Percentiles rank a stretch among this genome's conserved stretches.
phyloP scores from a whole-genome alignment of 2,888 invertebrate species.

The Platycheirus albimanus region DNA sequence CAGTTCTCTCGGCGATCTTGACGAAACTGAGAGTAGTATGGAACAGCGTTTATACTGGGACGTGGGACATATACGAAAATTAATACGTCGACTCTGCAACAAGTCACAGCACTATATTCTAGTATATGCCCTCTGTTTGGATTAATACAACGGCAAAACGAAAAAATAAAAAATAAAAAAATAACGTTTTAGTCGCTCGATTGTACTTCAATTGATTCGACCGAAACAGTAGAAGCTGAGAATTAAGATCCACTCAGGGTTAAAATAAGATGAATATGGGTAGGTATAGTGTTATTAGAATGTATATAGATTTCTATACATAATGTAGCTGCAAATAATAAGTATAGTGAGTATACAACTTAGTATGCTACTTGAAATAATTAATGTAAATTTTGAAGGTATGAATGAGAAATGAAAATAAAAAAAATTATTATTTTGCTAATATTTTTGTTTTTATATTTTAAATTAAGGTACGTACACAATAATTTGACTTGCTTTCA shows the following conservation, averaged over 20 bases:
- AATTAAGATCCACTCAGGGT: slow-evolving; percentile 37
- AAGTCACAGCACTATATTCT: slow-evolving; percentile 71
- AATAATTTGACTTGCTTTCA: too few species aligned
- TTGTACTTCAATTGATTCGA: slow-evolving; percentile 73
- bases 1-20: slow-evolving; percentile 69
- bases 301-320: too few species aligned
- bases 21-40: slow-evolving; percentile 68
- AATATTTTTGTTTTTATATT: too few species aligned
- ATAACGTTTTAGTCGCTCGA: slow-evolving; percentile 65
- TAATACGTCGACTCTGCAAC: slow-evolving; percentile 68
- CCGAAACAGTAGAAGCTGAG: slow-evolving; percentile 64
- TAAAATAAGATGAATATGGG: slow-evolving; percentile 10
- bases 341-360: too few species aligned
- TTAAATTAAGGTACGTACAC: too few species aligned
- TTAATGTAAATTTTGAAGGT: too few species aligned
- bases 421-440: too few species aligned
- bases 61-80: slow-evolving; percentile 58
- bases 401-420: too few species aligned
- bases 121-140: slow-evolving; percentile 67
- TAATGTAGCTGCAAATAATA: too few species aligned
- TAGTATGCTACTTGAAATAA: too few species aligned
- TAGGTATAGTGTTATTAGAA: too few species aligned
- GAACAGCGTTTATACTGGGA: slow-evolving; percentile 50
- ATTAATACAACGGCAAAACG: slow-evolving; percentile 68
- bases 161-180: slow-evolving; percentile 39